Percentiles rank a stretch among this genome's conserved stretches.
These are phyloP conservation scores for Candidula unifasciata DNA, from an alignment of 2,888 invertebrate genomes.

Conservation along the genomic window DNA sequence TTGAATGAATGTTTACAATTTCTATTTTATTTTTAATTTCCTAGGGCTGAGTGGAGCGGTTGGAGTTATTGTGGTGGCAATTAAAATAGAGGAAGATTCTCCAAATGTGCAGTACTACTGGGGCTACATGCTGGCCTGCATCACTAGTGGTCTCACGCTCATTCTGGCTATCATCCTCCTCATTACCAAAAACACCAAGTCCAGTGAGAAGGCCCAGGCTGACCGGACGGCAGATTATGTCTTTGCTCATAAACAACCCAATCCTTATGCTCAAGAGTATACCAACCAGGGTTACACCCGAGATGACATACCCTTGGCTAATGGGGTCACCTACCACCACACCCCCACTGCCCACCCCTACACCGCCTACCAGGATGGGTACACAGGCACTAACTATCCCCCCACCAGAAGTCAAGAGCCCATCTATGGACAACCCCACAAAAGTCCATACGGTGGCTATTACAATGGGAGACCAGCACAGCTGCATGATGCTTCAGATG, in stretches of 20 bases:
- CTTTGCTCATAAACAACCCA: slow-evolving; percentile 26
- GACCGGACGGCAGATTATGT: slow-evolving; percentile 48
- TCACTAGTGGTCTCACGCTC: slow-evolving; percentile 39
- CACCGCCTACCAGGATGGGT: slow-evolving; percentile 36
- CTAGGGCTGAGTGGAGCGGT: slow-evolving; percentile 44
- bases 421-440: background rate
- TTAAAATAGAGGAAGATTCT: slow-evolving; percentile 19
- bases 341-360: slow-evolving; percentile 32
- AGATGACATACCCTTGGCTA: slow-evolving; percentile 42
- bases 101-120: background rate
- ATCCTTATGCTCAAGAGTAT: slow-evolving; percentile 29
- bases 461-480: slow-evolving; percentile 14
- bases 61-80: slow-evolving; percentile 43
- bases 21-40: background rate
- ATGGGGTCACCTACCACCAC: slow-evolving; percentile 41
- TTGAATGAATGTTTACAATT: no score
- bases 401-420: background rate
- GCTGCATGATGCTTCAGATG: background rate
- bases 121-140: slow-evolving; percentile 50
- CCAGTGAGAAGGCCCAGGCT: slow-evolving; percentile 21
- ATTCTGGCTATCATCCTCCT: slow-evolving; percentile 44
- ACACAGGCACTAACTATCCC: background rate
- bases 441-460: slow-evolving; percentile 40
- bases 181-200: slow-evolving; percentile 28
- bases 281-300: slow-evolving; percentile 39